A percentile compares a stretch with the other conserved stretches of the same genome.
Evolutionary conservation across 1,140 invertebrate species (phyloP).

Genomic region (Orchesella cincta): DNA sequence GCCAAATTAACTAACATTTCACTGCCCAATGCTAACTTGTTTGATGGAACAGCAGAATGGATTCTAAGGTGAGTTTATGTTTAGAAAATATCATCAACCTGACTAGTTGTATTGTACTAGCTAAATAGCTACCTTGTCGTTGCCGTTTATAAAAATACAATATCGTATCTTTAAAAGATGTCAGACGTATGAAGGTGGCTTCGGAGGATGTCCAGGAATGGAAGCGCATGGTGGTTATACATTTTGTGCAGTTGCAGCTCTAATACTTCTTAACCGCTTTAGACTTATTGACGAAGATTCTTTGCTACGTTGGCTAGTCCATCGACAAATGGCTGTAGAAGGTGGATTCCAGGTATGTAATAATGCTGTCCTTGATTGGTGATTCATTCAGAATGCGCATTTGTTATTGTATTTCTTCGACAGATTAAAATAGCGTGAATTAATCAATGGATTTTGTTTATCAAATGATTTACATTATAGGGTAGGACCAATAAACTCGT

Average conservation of each 20-base stretch:
- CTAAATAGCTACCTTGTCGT: too few species aligned
- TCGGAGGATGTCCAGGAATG: constrained; percentile 88
- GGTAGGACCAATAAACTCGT: constrained; percentile 97
- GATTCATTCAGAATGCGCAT: not conserved
- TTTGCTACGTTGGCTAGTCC: constrained; percentile 81
- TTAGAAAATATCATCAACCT: too few species aligned
- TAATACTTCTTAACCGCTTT: constrained; percentile 79
- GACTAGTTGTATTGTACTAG: too few species aligned
- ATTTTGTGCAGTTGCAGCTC: constrained; percentile 89
- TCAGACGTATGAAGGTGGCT: constrained; percentile 98
- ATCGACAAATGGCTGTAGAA: constrained; percentile 84
- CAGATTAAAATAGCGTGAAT: too few species aligned
- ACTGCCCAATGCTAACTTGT: constrained; percentile 72
- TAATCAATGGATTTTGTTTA: too few species aligned
- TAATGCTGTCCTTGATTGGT: constrained; percentile 24
- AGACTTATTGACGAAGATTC: constrained; percentile 75
- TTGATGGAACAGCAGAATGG: constrained; percentile 86
- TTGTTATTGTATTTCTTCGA: not conserved
- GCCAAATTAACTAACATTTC: constrained; percentile 79
- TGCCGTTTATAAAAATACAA: too few species aligned
- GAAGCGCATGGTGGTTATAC: constrained; percentile 99
- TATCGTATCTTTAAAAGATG: constrained; percentile 61
- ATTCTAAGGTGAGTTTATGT: constrained; percentile 75
- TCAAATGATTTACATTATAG: too few species aligned
- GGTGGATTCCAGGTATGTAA: constrained; percentile 91